Evolutionary conservation across 2,888 invertebrate species (phyloP).

Genomic region (Chymomyza procnemis): DNA sequence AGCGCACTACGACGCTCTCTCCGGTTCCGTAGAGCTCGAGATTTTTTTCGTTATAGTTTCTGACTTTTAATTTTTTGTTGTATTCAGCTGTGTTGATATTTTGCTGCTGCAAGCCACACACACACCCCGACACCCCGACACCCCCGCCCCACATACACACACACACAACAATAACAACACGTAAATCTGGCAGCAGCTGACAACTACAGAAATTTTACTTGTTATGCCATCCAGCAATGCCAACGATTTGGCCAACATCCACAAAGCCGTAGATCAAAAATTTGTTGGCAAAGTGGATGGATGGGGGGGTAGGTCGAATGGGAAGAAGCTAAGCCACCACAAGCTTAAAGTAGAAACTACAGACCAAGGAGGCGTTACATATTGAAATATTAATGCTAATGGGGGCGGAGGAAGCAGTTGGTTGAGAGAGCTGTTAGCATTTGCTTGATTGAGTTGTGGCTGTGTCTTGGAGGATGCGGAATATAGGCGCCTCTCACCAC

Average conservation of each 20-base stretch:
- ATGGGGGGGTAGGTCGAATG: no score
- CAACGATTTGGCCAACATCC: slow-evolving; percentile 31
- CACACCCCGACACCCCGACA: no score
- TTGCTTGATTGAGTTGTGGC: slow-evolving; percentile 53
- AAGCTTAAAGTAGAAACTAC: not conserved
- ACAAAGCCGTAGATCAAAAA: slow-evolving; percentile 1
- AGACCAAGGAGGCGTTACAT: not conserved
- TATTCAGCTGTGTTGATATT: not conserved
- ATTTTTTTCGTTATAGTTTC: slow-evolving; percentile 8
- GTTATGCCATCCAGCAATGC: slow-evolving; percentile 35
- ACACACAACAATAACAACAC: slow-evolving; percentile 16
- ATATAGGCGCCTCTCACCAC: no score
- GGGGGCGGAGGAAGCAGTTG: slow-evolving; percentile 45
- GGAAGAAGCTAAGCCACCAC: not conserved
- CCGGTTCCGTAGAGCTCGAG: not conserved
- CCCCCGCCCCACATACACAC: slow-evolving; percentile 4
- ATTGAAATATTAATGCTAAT: slow-evolving; percentile 70
- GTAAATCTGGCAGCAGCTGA: slow-evolving; percentile 70
- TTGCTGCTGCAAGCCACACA: slow-evolving; percentile 2
- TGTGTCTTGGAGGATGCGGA: no score
- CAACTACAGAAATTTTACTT: slow-evolving; percentile 56
- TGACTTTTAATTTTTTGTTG: not conserved
- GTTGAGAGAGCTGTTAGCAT: slow-evolving; percentile 36
- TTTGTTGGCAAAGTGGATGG: slow-evolving; percentile 3
- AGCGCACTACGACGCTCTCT: not conserved